Base-by-base conservation (phyloP, 1,140 invertebrate genomes). In the Drosophila grimshawi region DNA sequence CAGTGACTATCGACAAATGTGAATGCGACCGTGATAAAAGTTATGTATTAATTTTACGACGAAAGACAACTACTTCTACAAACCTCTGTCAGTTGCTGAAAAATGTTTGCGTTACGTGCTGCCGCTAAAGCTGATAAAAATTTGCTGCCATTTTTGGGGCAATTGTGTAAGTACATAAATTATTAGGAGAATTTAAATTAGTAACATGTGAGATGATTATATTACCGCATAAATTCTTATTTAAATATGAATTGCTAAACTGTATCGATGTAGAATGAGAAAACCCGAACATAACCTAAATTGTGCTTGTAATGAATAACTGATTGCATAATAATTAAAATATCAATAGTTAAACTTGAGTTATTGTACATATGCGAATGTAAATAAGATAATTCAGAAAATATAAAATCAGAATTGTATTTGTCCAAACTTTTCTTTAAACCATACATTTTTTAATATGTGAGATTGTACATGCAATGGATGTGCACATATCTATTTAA, bases 91-190 rank as follows among this genome's bases (percentile, higher is more conserved):
- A 75, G 72, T 75, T 55, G 61, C 55, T 70, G 10, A 67, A 89
- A 80, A 85, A 88, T 88, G 85, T 89, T 89, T 80, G 86, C 80
- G 62, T 69, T 90, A 88, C 86, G 86, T 86, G 83, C 88, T 70
- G 86, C 86, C 43, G 62, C 75, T 39, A 90, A 91, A 86, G 80
- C 83, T 57, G 86, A 90, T 76, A 91, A 88, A 53, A 83, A 71
- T 74, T 78, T 91, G 85, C 73, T 90, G 27, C 89, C 86, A 53
- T 71, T 88, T 71, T 81, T 90, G 77, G 89, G 76, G 62, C 86
- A 90, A 79, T 75, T 83, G 74, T 81, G 86, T 90, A 91, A 90
- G 86, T 90, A 86, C 33, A 11, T 53, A 49, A 53, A 65, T 59
- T 33, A 56, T 52, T 8, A 0, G 4, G 6, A 19, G 35, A 33